Evolutionary conservation across 2,113 vertebrate species (phyloP), one percentile per base, ranked within the genome.

Genomic region (Sphaerodactylus townsendi): DNA sequence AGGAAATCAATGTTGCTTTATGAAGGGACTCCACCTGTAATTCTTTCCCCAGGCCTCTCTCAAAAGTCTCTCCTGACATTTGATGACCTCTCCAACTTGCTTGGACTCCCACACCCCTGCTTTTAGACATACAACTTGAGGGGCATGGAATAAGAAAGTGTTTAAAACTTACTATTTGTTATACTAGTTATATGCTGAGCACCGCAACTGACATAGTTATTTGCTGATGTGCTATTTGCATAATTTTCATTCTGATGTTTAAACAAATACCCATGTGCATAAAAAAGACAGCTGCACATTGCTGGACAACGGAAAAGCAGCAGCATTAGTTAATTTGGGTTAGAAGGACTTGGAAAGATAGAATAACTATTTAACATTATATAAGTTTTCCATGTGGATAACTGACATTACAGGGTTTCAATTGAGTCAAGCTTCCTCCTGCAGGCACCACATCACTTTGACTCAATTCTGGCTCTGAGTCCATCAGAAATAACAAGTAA

Each of bases 1-100:
- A 50, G 64, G 85, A 39, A 89, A 39, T 68, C 59, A 80, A 23
- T 30, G 72, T 71, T 64, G 89, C 85, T 73, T 9, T 14, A 64
- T 87, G 30, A 3, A 50, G 2, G 7, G n/a, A 71, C 33, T 44
- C 3, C 1, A 10, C 8, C 70, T 88, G 19, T 13, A 21, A 5
- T 53, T 81, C 77, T 81, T 76, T 23, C 23, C 23, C 13, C 30
- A 87, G 21, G 56, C 75, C 30, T 3, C 3, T 1, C 77, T 75
- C 70, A 75, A 0, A 13, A 53, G 66, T 86, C 35, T 74, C 37
- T 30, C 39, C 23, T 86, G 5, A 48, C 62, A 76, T 82, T 65
- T 28, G 2, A 0, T 0, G 0, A 33, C 8, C 6, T 25, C 37
- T 50, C 41, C 15, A 79, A 28, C 2, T 41, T 69, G 50, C 33